These are phyloP conservation scores for Leucania comma DNA, from an alignment of 2,888 invertebrate genomes.

Conservation along the genomic window DNA sequence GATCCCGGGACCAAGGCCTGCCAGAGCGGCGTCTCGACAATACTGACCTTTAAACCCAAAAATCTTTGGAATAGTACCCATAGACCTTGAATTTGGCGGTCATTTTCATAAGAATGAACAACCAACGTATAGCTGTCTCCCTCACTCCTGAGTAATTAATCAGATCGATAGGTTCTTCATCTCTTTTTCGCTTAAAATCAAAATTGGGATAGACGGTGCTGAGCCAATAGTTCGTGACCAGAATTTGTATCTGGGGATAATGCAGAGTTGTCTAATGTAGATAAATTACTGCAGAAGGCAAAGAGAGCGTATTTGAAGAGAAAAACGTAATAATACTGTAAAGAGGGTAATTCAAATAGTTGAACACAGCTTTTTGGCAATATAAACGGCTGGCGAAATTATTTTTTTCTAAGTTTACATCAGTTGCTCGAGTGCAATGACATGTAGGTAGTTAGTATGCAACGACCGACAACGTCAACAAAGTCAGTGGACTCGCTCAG, in stretches of 20 bases:
- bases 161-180: constrained; percentile 8
- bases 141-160: constrained; percentile 25
- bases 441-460: too few species aligned
- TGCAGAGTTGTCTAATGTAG: constrained; percentile 11
- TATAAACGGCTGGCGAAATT: too few species aligned
- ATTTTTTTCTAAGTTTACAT: too few species aligned
- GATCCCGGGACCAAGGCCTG: too few species aligned
- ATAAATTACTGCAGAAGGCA: constrained; percentile 45
- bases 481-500: too few species aligned
- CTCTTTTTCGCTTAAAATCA: constrained; percentile 56
- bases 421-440: too few species aligned
- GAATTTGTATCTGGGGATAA: constrained; percentile 55
- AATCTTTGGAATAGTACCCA: constrained; percentile 15
- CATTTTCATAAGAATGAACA: constrained; percentile 2
- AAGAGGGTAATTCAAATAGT: too few species aligned
- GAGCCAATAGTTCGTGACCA: constrained; percentile 61
- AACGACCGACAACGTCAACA: too few species aligned
- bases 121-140: constrained; percentile 7
- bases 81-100: constrained; percentile 16
- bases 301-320: neutral
- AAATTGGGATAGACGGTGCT: constrained; percentile 39
- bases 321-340: neutral
- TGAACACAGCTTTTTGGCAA: too few species aligned
- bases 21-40: too few species aligned
- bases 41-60: constrained; percentile 12